phyloP scores from a whole-genome alignment of 2,888 invertebrate genomes.

The Phlogophora meticulosa region DNA sequence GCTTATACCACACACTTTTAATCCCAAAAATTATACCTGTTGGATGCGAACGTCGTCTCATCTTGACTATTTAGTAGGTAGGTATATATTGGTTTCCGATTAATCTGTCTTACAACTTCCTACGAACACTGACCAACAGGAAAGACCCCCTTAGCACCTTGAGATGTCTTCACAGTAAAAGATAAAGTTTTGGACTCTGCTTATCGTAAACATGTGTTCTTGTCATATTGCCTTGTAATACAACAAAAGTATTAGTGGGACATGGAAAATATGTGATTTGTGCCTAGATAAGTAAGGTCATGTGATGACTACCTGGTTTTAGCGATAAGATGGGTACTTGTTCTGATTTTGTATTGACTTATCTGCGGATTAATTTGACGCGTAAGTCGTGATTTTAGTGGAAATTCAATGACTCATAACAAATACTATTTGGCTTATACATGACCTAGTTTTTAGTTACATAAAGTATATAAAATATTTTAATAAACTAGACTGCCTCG shows the following conservation, averaged over 20 bases:
- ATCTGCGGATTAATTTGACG: conserved; percentile 45
- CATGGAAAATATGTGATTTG: conserved; percentile 29
- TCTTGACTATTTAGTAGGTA: no score
- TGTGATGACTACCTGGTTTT: conserved; percentile 17
- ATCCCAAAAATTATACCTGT: no score
- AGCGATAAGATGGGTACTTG: conserved; percentile 35
- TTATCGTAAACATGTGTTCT: conserved; percentile 46
- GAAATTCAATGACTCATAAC: conserved; percentile 22
- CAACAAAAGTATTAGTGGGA: conserved; percentile 34
- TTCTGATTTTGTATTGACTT: conserved; percentile 43
- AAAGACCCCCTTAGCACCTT: conserved; percentile 19
- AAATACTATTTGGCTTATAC: not conserved
- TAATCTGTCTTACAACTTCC: not conserved
- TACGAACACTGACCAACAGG: not conserved
- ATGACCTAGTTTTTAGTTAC: no score
- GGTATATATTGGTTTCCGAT: no score
- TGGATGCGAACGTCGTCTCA: no score
- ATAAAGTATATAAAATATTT: no score
- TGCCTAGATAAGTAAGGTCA: conserved; percentile 38
- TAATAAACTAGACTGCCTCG: no score
- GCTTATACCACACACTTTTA: no score
- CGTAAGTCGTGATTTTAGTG: not conserved
- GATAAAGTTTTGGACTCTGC: conserved; percentile 14
- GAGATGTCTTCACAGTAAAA: conserved; percentile 1
- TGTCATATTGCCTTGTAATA: conserved; percentile 44